Conservation (phyloP, 2,888 invertebrate species). For the Junonia oenone region DNA sequence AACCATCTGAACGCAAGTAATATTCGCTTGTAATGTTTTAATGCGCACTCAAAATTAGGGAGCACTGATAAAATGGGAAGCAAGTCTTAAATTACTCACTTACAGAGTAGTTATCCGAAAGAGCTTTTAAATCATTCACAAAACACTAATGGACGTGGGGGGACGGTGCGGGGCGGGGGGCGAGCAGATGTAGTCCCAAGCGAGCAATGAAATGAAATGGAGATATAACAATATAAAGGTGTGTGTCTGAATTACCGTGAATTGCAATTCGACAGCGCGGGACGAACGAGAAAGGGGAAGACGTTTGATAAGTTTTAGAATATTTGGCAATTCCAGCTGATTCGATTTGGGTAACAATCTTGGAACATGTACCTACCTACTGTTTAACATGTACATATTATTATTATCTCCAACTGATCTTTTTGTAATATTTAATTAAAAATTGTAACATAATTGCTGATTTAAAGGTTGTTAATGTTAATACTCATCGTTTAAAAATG, state of each 20-base stretch:
- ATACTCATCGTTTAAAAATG: constrained; percentile 13
- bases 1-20: constrained; percentile 32
- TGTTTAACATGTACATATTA: too few species aligned
- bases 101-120: constrained; percentile 80
- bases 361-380: too few species aligned
- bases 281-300: constrained; percentile 21
- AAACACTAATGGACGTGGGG: constrained; percentile 80
- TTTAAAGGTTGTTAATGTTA: background rate
- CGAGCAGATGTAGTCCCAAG: constrained; percentile 68
- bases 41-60: constrained; percentile 78
- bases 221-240: constrained; percentile 77
- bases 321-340: constrained; percentile 1
- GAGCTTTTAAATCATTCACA: constrained; percentile 81
- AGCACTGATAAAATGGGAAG: constrained; percentile 78
- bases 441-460: too few species aligned
- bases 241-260: constrained; percentile 63
- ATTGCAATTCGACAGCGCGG: constrained; percentile 51
- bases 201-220: constrained; percentile 69
- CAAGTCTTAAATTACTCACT: constrained; percentile 79
- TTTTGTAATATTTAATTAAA: background rate
- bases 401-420: too few species aligned
- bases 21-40: constrained; percentile 63
- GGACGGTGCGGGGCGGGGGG: constrained; percentile 47
- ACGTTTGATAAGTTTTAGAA: constrained; percentile 12
- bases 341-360: background rate